Evolutionary conservation across 2,113 vertebrate species (phyloP), one percentile per base, ranked within the genome.

Genomic region (Hippocampus barbouri): DNA sequence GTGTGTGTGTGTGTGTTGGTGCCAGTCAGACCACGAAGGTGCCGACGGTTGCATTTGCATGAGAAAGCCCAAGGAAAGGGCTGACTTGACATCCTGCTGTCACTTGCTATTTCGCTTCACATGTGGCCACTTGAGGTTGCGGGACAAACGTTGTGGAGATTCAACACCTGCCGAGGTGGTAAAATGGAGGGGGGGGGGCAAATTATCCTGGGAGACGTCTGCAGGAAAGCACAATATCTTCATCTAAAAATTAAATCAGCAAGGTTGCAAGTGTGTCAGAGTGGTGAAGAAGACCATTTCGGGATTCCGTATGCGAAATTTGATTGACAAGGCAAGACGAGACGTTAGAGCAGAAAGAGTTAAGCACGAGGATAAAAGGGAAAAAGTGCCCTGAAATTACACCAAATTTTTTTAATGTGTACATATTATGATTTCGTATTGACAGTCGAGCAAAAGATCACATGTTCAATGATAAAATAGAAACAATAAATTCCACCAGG

Each of bases 41-140:
- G 66, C 70, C 11, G 47, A 16, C 8, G 71, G 40, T 25, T 25
- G 15, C 10, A 67, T 75, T 77, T 57, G 51, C 25, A 72, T 43
- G 15, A 5, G 54, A 79, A 75, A 71, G 73, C 38, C 43, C 20
- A 54, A 68, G 51, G 68, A 43, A 78, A 66, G 67, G 47, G 30
- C 18, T 20, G 53, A 20, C 43, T 71, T 83, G 34, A 68, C 82
- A 77, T 74, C 59, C 56, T 23, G 21, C 40, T 9, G 70, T 23
- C 20, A 4, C 7, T 21, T 54, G 12, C 12, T 9, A 43, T 71
- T 68, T 63, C 4, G 15, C 64, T 70, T 63, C 63, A 62, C 7
- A 70, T 69, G 34, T 59, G 38, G 62, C 4, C 53, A 45, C 20
- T 54, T 69, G 51, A 7, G 69, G 66, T 66, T n/a, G 61, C 73